Base-by-base conservation (phyloP, 2,888 invertebrate genomes). In the Phasia obesa region DNA sequence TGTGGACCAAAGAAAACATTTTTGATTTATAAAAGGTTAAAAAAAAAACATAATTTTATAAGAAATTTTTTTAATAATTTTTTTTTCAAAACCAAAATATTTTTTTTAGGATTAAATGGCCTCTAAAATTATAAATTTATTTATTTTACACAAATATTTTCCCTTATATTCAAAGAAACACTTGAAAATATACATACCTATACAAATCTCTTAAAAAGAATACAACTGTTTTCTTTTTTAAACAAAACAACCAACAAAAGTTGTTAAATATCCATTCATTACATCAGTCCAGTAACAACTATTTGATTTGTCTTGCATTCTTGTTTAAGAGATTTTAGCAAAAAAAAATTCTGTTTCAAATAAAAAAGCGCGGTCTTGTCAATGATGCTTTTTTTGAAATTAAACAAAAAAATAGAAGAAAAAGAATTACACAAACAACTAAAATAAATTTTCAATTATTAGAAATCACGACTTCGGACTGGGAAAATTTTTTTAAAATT, bases 341-440 rank as follows among this genome's bases (percentile, higher is more conserved):
- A 70, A n/a, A 65, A 81, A 81, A 82, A 82, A 78, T 82, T 82
- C 82, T 82, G 82, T 70, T 82, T 78, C 27, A 77, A 23, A 5
- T 21, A 67, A 62, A 57, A 21, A 49, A 9, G 78, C 57, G 60
- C 70, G 13, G 78, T 42, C 64, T 53, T 59, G 82, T 82, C 82
- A 82, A 65, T 59, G 74, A 60, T 49, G 19, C 11, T 23, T 70
- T 23, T 70, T 69, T 62, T 59, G 15, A 57, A 74, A 60, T 55
- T 55, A 25, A 35, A n/a, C 27, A 57, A 38, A 75, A 62, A 57
- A 64, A 27, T 47, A 7, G n/a, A 42, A 38, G 11, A 38, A 42
- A 53, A 49, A 55, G n/a, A 1, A 42, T 15, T 15, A 47, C 44
- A 47, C 44, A 21, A 49, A 47, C 51, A 71, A 44, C 15, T 6